These are phyloP conservation scores for Nemapogon koenigi DNA, from an alignment of 2,888 invertebrate genomes.

Conservation along the genomic window DNA sequence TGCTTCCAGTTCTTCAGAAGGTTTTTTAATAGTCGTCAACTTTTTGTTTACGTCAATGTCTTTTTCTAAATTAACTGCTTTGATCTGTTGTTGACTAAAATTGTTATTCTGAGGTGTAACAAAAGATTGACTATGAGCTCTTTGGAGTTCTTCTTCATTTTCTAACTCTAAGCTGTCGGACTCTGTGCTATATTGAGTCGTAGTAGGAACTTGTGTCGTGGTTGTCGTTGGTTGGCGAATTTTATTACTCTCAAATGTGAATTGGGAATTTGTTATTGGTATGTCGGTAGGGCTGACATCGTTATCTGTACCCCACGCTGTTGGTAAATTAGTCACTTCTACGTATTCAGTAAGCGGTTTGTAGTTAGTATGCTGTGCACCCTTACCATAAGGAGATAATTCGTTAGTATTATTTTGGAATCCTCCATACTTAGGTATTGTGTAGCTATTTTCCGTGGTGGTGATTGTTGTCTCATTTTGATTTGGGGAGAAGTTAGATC, in stretches of 20 bases:
- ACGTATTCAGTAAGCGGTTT: slow-evolving; percentile 46
- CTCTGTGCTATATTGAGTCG: slow-evolving; percentile 45
- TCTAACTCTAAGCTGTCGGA: slow-evolving; percentile 51
- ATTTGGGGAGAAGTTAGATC: slow-evolving; percentile 45
- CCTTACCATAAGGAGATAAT: slow-evolving; percentile 51
- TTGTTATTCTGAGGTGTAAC: slow-evolving; percentile 63
- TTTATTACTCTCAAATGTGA: slow-evolving; percentile 47
- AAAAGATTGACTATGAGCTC: slow-evolving; percentile 75
- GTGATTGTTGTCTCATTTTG: slow-evolving; percentile 28
- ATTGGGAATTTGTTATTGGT: slow-evolving; percentile 31
- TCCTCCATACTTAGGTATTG: slow-evolving; percentile 37
- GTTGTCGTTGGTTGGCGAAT: slow-evolving; percentile 32
- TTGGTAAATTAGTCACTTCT: slow-evolving; percentile 48
- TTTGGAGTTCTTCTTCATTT: slow-evolving; percentile 69
- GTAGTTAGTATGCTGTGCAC: slow-evolving; percentile 42
- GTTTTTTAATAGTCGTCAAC: slow-evolving; percentile 28
- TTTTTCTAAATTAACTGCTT: slow-evolving; percentile 35
- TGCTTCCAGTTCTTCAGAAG: slow-evolving; percentile 49
- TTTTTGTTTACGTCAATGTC: slow-evolving; percentile 21
- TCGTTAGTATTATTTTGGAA: slow-evolving; percentile 49
- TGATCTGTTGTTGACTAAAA: slow-evolving; percentile 39
- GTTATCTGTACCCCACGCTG: slow-evolving; percentile 48
- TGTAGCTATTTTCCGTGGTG: slow-evolving; percentile 37
- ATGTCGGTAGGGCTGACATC: slow-evolving; percentile 27
- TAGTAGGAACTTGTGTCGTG: slow-evolving; percentile 22